Percentiles rank a stretch among this genome's conserved stretches.
phyloP scores from a whole-genome alignment of 2,888 invertebrate species.

The Archips xylosteana region DNA sequence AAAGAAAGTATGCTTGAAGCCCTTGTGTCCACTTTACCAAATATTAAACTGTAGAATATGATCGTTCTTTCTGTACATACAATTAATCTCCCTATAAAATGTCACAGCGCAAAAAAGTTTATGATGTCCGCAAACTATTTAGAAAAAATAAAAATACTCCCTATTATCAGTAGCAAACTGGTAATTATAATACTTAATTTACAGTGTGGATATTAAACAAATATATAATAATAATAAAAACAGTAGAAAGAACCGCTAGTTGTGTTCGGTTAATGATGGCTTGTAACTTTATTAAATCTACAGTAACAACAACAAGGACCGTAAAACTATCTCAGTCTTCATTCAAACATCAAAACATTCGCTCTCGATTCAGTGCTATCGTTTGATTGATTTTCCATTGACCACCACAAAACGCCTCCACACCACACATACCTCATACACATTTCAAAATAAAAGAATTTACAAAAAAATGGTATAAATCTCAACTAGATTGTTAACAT shows the following conservation, averaged over 20 bases:
- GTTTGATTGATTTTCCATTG: slow-evolving; percentile 27
- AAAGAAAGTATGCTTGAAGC: background rate
- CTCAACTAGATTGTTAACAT: slow-evolving; percentile 35
- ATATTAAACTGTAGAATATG: background rate
- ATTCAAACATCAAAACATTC: slow-evolving; percentile 68
- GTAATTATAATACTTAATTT: slow-evolving; percentile 38
- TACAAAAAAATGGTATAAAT: slow-evolving; percentile 36
- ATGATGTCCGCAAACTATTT: background rate
- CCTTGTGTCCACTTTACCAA: background rate
- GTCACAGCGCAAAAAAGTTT: slow-evolving; percentile 34
- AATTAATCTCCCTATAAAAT: slow-evolving; percentile 12
- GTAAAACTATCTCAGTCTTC: slow-evolving; percentile 80
- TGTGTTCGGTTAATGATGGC: slow-evolving; percentile 40
- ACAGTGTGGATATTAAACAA: slow-evolving; percentile 31
- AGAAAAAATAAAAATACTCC: slow-evolving; percentile 2
- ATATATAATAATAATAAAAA: slow-evolving; percentile 30
- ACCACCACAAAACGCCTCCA: slow-evolving; percentile 23
- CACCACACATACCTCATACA: slow-evolving; percentile 22
- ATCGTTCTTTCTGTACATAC: slow-evolving; percentile 1
- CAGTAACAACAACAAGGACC: slow-evolving; percentile 64
- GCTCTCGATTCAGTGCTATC: slow-evolving; percentile 44
- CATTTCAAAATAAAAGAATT: slow-evolving; percentile 35
- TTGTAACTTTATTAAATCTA: slow-evolving; percentile 44
- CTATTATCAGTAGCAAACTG: slow-evolving; percentile 11
- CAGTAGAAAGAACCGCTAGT: slow-evolving; percentile 44